Base-by-base conservation (phyloP, 2,113 vertebrate genomes). In the Heptranchias perlo region DNA sequence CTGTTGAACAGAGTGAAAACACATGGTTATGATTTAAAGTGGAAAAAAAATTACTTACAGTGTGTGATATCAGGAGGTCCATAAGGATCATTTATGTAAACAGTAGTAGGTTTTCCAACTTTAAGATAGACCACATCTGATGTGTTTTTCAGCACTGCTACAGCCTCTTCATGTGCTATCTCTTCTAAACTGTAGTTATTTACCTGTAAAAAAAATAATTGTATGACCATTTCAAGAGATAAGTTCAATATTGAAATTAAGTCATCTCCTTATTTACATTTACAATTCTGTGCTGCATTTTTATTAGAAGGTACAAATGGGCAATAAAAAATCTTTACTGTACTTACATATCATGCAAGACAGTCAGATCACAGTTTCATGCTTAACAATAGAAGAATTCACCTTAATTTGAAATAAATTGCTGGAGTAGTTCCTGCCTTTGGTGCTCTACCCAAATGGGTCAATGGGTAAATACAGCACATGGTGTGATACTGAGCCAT, bases 121-220 rank as follows among this genome's bases (percentile, higher is more conserved):
- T 99, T 99, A 96, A 99, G 97, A 97, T 99, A 99, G 78, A 99
- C 99, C 91, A 99, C 98, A 96, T 99, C 99, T 0, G 98, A 98
- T 0, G 99, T 99, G 97, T 99, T 99, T 98, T 99, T 99, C 98
- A 99, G 96, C 97, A 99, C 99, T 6, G 98, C 98, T 97, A 99
- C 99, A 1, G 99, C 99, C 96, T 99, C 99, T 97, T 99, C 99
- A 73, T 99, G 99, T 65, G 98, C 99, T 94, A 99, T 98, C 97
- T 99, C 99, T 98, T 99, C 99, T 98, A 99, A 98, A 97, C 98
- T 98, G 97, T 99, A 99, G 97, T 99, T 99, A 97, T 99, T 99
- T 96, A 99, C 99, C 99, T 99, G 69, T 21, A 44, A 64, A 44
- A 64, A 44, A 89, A 11, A 84, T 39, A 67, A 86, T 25, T 49